A percentile compares a stretch with the other conserved stretches of the same genome.
These are phyloP conservation scores for Melanotaenia nigrans DNA, from an alignment of 2,797 vertebrate genomes.

Conservation along the genomic window DNA sequence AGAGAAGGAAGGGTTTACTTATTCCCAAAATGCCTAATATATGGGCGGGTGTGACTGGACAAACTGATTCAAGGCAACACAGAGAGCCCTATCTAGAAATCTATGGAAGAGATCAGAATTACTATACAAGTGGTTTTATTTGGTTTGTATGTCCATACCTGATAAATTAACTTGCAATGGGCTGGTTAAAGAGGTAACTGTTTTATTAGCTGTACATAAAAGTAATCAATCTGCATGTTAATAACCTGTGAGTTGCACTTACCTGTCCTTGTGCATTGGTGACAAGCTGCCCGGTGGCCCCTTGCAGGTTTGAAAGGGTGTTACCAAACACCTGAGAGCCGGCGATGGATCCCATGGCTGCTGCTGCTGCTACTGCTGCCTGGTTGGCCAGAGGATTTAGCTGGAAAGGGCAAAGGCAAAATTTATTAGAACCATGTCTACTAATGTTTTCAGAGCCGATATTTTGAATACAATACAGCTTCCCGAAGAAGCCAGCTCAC, in stretches of 20 bases:
- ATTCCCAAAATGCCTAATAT: conserved; percentile 79
- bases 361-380: conserved; percentile 90
- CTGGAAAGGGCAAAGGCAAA: conserved; percentile 77
- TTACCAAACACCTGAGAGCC: conserved; percentile 96
- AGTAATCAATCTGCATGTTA: neutral
- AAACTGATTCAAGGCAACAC: conserved; percentile 51
- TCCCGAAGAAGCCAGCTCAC: conserved; percentile 4
- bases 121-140: conserved; percentile 48
- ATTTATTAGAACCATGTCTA: conserved; percentile 31
- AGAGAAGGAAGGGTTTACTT: conserved; percentile 85
- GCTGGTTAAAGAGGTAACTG: conserved; percentile 23
- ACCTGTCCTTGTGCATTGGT: conserved; percentile 99
- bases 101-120: conserved; percentile 61
- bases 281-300: conserved; percentile 96
- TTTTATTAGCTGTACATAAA: conserved; percentile 32
- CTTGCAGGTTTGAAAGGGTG: conserved; percentile 94
- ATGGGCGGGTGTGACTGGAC: conserved; percentile 48
- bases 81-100: conserved; percentile 49
- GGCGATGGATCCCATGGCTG: conserved; percentile 94
- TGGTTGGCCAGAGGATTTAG: conserved; percentile 96
- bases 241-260: conserved; percentile 63
- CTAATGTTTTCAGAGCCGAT: conserved; percentile 19
- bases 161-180: conserved; percentile 40
- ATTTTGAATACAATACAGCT: conserved; percentile 26
- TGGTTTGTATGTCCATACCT: conserved; percentile 31